phyloP scores from a whole-genome alignment of 2,113 vertebrate genomes.

The Tachysurus vachellii region DNA sequence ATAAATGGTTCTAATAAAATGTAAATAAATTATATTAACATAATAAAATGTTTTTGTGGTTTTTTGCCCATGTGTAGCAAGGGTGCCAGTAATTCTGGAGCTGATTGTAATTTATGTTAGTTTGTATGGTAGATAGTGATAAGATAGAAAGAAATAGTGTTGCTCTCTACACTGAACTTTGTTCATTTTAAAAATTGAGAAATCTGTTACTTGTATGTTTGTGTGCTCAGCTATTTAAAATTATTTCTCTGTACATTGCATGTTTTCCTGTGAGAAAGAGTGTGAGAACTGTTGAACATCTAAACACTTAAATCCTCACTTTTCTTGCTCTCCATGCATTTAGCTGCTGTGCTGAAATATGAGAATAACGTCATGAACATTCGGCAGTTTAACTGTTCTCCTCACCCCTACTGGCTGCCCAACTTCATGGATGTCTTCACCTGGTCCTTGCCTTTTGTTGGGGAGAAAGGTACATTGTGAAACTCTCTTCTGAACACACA shows the following conservation, averaged over 20 bases:
- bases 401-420: constrained; percentile 97
- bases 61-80: neutral
- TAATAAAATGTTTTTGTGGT: too few species aligned
- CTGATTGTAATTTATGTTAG: neutral
- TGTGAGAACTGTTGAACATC: neutral
- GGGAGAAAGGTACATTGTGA: constrained; percentile 85
- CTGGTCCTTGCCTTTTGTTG: constrained; percentile 96
- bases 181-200: neutral
- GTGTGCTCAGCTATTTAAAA: neutral
- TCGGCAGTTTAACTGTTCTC: constrained; percentile 98
- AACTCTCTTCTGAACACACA: neutral
- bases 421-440: constrained; percentile 99
- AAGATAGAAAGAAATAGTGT: too few species aligned
- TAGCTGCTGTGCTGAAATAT: constrained; percentile 97
- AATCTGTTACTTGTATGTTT: constrained; percentile 24
- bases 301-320: neutral
- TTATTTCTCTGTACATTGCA: neutral
- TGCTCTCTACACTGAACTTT: neutral
- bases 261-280: constrained; percentile 36
- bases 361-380: constrained; percentile 99
- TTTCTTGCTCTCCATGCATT: neutral
- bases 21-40: too few species aligned
- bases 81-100: neutral
- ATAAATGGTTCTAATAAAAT: neutral
- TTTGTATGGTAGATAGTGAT: neutral